Evolutionary conservation across 2,797 vertebrate species (phyloP), one percentile per base, ranked within the genome.

Genomic region (Esox lucius): DNA sequence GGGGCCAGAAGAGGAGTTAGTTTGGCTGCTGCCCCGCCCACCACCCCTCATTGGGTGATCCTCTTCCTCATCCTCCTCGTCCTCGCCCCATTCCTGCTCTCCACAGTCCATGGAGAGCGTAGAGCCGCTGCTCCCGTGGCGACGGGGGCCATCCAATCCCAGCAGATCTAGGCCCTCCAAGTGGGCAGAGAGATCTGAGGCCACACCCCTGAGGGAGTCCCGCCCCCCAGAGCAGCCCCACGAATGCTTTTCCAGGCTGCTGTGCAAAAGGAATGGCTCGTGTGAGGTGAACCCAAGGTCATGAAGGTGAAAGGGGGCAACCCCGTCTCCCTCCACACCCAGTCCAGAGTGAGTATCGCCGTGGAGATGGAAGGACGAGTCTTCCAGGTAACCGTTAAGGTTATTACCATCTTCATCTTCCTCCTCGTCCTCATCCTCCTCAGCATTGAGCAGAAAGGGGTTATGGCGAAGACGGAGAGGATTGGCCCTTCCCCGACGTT

Each of bases 41-140:
- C 85, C 88, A 1, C 94, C 94, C 75, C 90, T 91, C 81, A 95
- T 91, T 1, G 91, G 92, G 26, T 95, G 94, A 0, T 93, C 91
- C 12, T 96, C 96, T 0, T 93, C 92, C 0, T 93, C 92, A 1
- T 87, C 87, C 12, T 92, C 87, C 17, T 84, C 91, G 0, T 92
- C 89, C 0, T 95, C 90, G 39, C 93, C 96, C 97, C 96, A 98
- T 56, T 98, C 97, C 2, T 96, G 95, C 75, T 97, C 95, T 0
- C 93, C 93, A 0, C 92, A 93, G 61, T 96, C 94, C 3, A 98
- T 95, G 64, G 96, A 97, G 81, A 97, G 93, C 87, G 92, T 93
- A 71, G 96, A 95, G 12, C 94, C 93, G 0, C 93, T 94, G 87
- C 95, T 96, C 0, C 85, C 90, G 4, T 88, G 94, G 62, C 91